Base-by-base conservation (phyloP, 30 jellyfish, hydroid and myxozoan genomes). In the Hydra vulgaris region DNA sequence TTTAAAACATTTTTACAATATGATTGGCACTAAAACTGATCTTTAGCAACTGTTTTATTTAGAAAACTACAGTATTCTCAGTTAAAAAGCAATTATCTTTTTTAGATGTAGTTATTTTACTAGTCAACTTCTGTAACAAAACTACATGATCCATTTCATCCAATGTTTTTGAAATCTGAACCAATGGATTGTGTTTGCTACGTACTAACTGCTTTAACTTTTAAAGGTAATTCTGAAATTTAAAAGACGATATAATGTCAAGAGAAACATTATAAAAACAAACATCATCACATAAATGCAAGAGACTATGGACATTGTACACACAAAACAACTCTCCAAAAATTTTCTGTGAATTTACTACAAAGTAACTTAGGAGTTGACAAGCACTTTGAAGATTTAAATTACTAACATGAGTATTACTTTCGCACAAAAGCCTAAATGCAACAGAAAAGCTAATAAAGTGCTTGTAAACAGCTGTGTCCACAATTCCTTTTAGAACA, bases 171-270 rank as follows among this genome's bases (percentile, higher is more conserved):
- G n/a, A n/a, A n/a, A n/a, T n/a, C n/a, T 56, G 71, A 56, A 56
- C 71, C 71, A 56, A 56, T 56, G 71, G 71, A n/a, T 56, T 56
- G n/a, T n/a, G 71, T n/a, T n/a, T n/a, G n/a, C n/a, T n/a, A n/a
- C n/a, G n/a, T n/a, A n/a, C n/a, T n/a, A n/a, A n/a, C n/a, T n/a
- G 71, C n/a, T 56, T 56, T 56, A 56, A 56, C 71, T 56, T 56
- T 56, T 56, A 15, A n/a, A 56, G 71, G 71, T n/a, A 56, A n/a
- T 56, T 56, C 71, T 56, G 18, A 56, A 56, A 56, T n/a, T 56
- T 17, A n/a, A 56, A 56, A 56, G 71, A 17, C n/a, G 71, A 56
- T n/a, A 56, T 15, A n/a, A 15, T 56, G 17, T 56, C 71, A n/a
- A 56, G 71, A 56, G 71, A 56, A 56, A 17, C n/a, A n/a, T 56